Base-by-base conservation (phyloP, 2,113 vertebrate genomes). In the Pampusana beccarii region DNA sequence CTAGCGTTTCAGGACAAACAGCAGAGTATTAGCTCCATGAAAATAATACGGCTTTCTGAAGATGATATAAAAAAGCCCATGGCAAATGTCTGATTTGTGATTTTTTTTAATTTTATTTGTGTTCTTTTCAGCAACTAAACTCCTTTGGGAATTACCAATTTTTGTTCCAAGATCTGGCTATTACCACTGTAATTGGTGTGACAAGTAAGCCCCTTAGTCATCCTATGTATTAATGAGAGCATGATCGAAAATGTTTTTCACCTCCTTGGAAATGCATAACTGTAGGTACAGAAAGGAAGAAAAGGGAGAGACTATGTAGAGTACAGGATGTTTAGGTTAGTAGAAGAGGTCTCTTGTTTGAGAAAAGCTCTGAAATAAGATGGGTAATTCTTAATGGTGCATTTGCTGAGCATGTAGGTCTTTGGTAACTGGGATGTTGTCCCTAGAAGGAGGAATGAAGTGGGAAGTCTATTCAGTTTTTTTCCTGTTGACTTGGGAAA, bases 131-230 rank as follows among this genome's bases (percentile, higher is more conserved):
- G 98, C 95, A 98, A 95, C 97, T 97, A 81, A 98, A 98, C 94
- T 96, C 97, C 84, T 97, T 98, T 94, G 98, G 98, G 61, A 98
- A 98, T 92, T 98, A 98, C 92, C 98, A 98, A 82, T 98, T 98
- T 96, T 93, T 98, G 74, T 98, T 98, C 95, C 98, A 98, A 90
- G 98, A 98, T 88, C 90, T 98, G 94, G 98, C 98, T 80, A 98
- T 98, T 95, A 98, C 97, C 58, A 98, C 98, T 17, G n/a, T 98
- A 56, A 98, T 98, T 91, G 98, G 98, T 65, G 90, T 98, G 88
- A 98, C 98, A 97, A 98, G 98, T 98, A 98, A 98, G 98, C 50
- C 10, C 53, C 50, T 88, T 86, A 56, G 57, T 75, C 61, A 89
- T 92, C 46, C 53, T 85, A 31, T 58, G 23, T 80, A 65, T 80